A percentile compares a stretch with the other conserved stretches of the same genome.
Evolutionary conservation across 2,888 invertebrate species (phyloP).

Genomic region (Polymixis lichenea): DNA sequence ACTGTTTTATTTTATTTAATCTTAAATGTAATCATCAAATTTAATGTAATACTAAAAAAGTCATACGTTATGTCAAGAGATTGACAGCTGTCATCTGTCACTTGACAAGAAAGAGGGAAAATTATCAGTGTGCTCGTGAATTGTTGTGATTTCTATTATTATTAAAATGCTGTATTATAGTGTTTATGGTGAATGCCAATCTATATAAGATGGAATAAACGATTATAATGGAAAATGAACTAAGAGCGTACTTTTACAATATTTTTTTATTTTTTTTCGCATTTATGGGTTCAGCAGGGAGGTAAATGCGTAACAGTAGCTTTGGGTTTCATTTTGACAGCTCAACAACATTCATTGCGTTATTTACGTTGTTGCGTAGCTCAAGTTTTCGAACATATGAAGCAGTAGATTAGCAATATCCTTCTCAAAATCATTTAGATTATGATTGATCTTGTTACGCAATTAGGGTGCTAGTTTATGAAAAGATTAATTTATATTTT

Average conservation of each 20-base stretch:
- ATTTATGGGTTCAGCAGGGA: too few species aligned
- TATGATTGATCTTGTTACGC: too few species aligned
- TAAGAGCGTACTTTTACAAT: not conserved
- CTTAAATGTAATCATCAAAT: not conserved
- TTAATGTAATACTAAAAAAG: not conserved
- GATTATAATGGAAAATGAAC: not conserved
- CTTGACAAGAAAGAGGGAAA: not conserved
- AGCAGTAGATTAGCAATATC: too few species aligned
- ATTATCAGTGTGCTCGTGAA: not conserved
- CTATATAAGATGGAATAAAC: not conserved
- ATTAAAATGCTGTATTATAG: not conserved
- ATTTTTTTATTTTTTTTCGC: too few species aligned
- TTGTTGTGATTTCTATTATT: not conserved
- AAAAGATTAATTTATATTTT: not conserved
- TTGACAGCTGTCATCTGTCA: slow-evolving; percentile 7
- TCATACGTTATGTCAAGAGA: not conserved
- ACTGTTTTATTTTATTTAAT: not conserved
- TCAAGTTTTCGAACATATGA: too few species aligned
- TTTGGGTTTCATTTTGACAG: too few species aligned
- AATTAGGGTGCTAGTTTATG: not conserved
- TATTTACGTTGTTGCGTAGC: too few species aligned
- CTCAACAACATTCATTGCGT: too few species aligned
- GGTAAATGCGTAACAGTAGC: too few species aligned
- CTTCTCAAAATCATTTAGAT: too few species aligned
- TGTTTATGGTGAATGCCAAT: not conserved